Base-by-base conservation (phyloP, 2,797 vertebrate species). In the Distichodus sexfasciatus region DNA sequence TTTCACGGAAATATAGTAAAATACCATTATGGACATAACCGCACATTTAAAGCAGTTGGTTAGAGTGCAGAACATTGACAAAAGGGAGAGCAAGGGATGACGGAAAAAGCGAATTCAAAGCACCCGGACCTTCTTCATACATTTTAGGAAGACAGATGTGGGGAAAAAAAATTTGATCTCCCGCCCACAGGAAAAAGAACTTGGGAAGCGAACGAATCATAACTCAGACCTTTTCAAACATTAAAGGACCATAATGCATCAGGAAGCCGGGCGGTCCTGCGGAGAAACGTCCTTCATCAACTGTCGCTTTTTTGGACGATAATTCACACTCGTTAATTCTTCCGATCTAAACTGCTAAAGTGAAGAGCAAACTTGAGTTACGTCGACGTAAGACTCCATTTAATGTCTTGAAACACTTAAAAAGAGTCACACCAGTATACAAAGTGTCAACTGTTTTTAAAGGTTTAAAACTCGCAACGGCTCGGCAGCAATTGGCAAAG, bases 401-500 rank as follows among this genome's bases (percentile, higher is more conserved):
- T 44, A 59, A 33, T 21, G 19, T 66, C 17, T 64, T 4, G 21
- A 57, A 55, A n/a, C 14, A 15, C 38, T 60, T 19, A 35, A 65
- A n/a, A 66, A 11, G 19, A 40, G 51, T 74, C 69, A 60, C 19
- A 41, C 61, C 11, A 33, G 36, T 69, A 69, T 69, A 72, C 31
- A 53, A 54, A 50, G 57, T 50, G 23, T 63, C 57, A 65, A 36
- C 54, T 63, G 15, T 75, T 50, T 75, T 44, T 46, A 63, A 40
- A 21, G 33, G 44, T 33, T 50, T 74, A 53, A 58, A 60, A 66
- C 24, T 61, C 28, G 15, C 31, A 50, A 72, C 62, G 65, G 53
- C 58, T 72, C 60, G 50, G 43, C 15, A 64, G 67, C 66, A 67
- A 66, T 78, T 69, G 72, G 61, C 31, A 41, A 65, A 69, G 36